Base-by-base conservation (phyloP, 2,797 vertebrate genomes). In the Lophius americanus region DNA sequence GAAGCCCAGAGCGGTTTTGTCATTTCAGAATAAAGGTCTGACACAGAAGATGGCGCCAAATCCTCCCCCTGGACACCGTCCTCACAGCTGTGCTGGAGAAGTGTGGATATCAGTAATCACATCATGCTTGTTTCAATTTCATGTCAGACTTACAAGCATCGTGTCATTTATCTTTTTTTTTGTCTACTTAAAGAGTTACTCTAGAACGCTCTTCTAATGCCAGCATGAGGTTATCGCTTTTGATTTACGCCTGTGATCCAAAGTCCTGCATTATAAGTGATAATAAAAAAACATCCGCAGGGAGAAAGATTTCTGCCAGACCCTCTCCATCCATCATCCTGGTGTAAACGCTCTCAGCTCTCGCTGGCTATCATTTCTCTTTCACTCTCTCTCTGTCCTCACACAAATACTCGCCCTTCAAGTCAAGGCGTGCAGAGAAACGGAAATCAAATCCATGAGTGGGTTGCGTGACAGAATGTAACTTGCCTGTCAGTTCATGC, bases 31-130 rank as follows among this genome's bases (percentile, higher is more conserved):
- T 77, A 51, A 74, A 59, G 53, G 50, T 32, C 48, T 4, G 43
- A 52, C 0, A 23, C 85, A 76, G 82, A 2, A 83, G 88, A 46
- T 78, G 85, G 85, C 78, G 78, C 76, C 74, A 87, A n/a, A 81
- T 70, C 62, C 53, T 39, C 50, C 46, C 9, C 2, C 5, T 43
- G 49, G 23, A 9, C 14, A 0, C 4, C 8, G 55, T 41, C 33
- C 32, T 59, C 23, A 8, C 4, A 12, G 35, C 50, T 41, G 23
- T 14, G 9, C 5, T 9, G 41, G 42, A 62, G 55, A 9, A 13
- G 13, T 39, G 9, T 11, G 9, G 39, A 58, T 44, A 23, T 58
- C 14, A 51, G 67, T 51, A 23, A 39, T 63, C 60, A 11, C 33
- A 11, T 36, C 23, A 2, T 48, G 66, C 60, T 4, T 48, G 43